These are phyloP conservation scores for Dyspetes luteomarginatus DNA, from an alignment of 2,888 invertebrate genomes.

Conservation along the genomic window DNA sequence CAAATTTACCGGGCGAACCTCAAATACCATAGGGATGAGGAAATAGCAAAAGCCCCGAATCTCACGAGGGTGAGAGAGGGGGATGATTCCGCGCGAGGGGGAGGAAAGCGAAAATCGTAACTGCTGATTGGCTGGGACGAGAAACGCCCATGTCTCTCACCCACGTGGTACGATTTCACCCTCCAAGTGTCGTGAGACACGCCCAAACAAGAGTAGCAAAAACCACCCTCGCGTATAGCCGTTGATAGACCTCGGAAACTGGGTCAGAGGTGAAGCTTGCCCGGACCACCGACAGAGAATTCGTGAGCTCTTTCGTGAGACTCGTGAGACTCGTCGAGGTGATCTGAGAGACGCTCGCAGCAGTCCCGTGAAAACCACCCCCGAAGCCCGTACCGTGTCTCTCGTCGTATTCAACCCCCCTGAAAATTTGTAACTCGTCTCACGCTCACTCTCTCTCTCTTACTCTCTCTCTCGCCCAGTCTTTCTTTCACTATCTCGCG, in stretches of 20 bases:
- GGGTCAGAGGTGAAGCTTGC: conserved; percentile 75
- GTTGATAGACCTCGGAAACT: conserved; percentile 72
- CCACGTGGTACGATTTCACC: conserved; percentile 22
- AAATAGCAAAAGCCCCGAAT: not conserved
- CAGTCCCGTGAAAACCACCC: conserved; percentile 82
- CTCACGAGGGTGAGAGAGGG: not conserved
- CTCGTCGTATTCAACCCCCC: conserved; percentile 71
- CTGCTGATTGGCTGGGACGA: conserved; percentile 7
- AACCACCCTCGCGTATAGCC: not conserved
- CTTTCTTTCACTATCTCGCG: not conserved
- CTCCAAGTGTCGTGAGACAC: conserved; percentile 14
- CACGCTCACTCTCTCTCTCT: not conserved
- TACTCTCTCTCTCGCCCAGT: not conserved
- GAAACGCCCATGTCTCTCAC: conserved; percentile 17
- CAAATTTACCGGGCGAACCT: conserved; percentile 59
- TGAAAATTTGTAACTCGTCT: conserved; percentile 45
- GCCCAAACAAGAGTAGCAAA: not conserved
- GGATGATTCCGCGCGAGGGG: not conserved
- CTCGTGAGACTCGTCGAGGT: conserved; percentile 71
- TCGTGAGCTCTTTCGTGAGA: conserved; percentile 50
- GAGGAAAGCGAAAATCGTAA: not conserved
- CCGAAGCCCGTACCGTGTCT: conserved; percentile 78
- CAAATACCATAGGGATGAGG: conserved; percentile 16
- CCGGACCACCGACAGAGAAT: conserved; percentile 62
- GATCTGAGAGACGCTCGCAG: conserved; percentile 69